A percentile compares a stretch with the other conserved stretches of the same genome.
Evolutionary conservation across 37 sponge, comb jelly and placozoan species (phyloP).

Genomic region (Petrosia ficiformis): DNA sequence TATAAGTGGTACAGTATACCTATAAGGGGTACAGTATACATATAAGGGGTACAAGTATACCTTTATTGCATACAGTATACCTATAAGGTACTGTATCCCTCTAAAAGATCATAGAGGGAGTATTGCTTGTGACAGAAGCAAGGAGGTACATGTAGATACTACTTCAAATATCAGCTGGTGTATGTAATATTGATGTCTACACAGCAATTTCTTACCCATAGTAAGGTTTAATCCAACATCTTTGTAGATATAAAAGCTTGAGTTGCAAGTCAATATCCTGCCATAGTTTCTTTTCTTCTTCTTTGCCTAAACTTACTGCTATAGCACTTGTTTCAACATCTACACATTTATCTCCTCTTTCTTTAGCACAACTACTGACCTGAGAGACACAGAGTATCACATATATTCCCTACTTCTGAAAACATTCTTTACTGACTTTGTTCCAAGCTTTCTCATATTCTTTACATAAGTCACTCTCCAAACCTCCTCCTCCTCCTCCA

Average conservation of each 20-base stretch:
- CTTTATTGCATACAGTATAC: too few relatives aligned
- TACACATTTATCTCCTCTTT: not conserved
- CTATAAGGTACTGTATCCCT: too few relatives aligned
- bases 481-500: not conserved
- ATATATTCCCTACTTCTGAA: not conserved
- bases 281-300: slow-evolving; percentile 25
- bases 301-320: not conserved
- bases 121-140: too few relatives aligned
- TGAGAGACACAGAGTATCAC: not conserved
- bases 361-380: not conserved
- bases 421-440: not conserved
- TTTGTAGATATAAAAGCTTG: slow-evolving; percentile 68
- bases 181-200: too few relatives aligned
- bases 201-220: slow-evolving; percentile 74
- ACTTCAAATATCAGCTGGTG: too few relatives aligned
- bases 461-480: not conserved
- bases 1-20: too few relatives aligned
- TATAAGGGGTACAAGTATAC: too few relatives aligned
- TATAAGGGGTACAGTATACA: too few relatives aligned
- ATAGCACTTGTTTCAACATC: slow-evolving; percentile 7
- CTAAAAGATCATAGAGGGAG: too few relatives aligned
- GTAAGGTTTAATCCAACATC: slow-evolving; percentile 66
- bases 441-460: not conserved
- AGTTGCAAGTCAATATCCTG: slow-evolving; percentile 7
- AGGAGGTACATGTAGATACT: too few relatives aligned